Percentiles rank a stretch among this genome's conserved stretches.
These are phyloP conservation scores for Danio albolineatus DNA, from an alignment of 2,797 vertebrate species.

Conservation along the genomic window DNA sequence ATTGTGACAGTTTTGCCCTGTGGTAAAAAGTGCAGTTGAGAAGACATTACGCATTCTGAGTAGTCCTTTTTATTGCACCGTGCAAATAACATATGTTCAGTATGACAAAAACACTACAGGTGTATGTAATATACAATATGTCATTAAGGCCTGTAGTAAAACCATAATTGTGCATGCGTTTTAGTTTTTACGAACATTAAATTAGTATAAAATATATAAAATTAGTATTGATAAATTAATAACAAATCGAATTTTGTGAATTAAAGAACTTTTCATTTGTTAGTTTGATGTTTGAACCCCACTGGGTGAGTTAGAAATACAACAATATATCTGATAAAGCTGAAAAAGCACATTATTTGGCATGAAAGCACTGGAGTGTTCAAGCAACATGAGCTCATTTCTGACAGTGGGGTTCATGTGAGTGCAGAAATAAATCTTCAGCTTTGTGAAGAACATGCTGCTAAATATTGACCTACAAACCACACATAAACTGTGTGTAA, in stretches of 20 bases:
- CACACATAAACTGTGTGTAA: background rate
- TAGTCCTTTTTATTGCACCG: background rate
- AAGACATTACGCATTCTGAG: constrained; percentile 2
- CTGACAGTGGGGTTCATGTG: constrained; percentile 20
- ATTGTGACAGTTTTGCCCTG: constrained; percentile 19
- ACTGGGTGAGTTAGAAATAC: background rate
- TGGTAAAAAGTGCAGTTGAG: constrained; percentile 16
- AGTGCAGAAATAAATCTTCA: background rate
- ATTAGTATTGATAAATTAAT: no score
- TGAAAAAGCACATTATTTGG: background rate
- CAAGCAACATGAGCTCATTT: background rate
- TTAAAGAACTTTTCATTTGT: background rate
- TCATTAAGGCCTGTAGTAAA: background rate
- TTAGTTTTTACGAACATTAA: no score
- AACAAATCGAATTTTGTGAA: background rate
- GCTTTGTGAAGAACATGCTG: background rate
- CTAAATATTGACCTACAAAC: background rate
- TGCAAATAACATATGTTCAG: constrained; percentile 9
- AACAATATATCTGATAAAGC: background rate
- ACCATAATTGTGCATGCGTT: constrained; percentile 1
- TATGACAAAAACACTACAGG: background rate
- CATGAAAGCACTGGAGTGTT: background rate
- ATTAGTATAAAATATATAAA: no score
- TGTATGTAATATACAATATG: constrained; percentile 4
- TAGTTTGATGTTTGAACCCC: background rate